Evolutionary conservation across 2,113 vertebrate genomes (phyloP), one percentile per base, ranked within the genome.

Genomic region (Salvelinus sp.): DNA sequence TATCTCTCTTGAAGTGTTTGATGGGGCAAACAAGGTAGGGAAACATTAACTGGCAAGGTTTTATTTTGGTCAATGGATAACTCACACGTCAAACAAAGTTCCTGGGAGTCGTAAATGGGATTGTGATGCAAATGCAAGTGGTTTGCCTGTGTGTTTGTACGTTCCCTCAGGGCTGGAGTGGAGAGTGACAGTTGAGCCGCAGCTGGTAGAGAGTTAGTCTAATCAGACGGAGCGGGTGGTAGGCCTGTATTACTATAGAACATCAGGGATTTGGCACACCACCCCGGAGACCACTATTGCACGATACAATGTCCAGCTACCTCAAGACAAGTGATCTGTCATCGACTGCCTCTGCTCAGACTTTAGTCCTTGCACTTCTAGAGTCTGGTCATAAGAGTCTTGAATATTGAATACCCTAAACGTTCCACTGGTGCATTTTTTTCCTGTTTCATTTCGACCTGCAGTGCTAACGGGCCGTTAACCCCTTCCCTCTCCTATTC

Each of bases 81-180:
- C 44, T 16, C 33, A 54, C 20, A 71, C 64, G 63, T 79, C 73
- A 73, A 69, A 73, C 76, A 57, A 62, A 27, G 22, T 23, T 69
- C 48, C 64, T 30, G 23, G 62, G 54, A 20, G 62, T 60, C 9
- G 71, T 27, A 14, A 20, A 82, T n/a, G 18, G 68, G 76, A 78
- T 76, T 70, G 73, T 69, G 50, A 69, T 73, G 69, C 68, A 72
- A 82, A 78, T 81, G 38, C 9, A 44, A 44, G 38, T 44, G 72
- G 3, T 82, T 82, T 79, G 68, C 76, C 69, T 28, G 58, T 33
- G 44, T n/a, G 62, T 6, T 47, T 57, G 13, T 66, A 57, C 7
- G 18, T 20, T 57, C 54, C 54, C 54, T 20, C 13, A 5, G 54
- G 18, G 16, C 54, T 57, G 54, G 54, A 14, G 13, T 4, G 16